Percentiles rank a stretch among this genome's conserved stretches.
phyloP scores from a whole-genome alignment of 2,888 invertebrate genomes.

The Andrena flavipes region DNA sequence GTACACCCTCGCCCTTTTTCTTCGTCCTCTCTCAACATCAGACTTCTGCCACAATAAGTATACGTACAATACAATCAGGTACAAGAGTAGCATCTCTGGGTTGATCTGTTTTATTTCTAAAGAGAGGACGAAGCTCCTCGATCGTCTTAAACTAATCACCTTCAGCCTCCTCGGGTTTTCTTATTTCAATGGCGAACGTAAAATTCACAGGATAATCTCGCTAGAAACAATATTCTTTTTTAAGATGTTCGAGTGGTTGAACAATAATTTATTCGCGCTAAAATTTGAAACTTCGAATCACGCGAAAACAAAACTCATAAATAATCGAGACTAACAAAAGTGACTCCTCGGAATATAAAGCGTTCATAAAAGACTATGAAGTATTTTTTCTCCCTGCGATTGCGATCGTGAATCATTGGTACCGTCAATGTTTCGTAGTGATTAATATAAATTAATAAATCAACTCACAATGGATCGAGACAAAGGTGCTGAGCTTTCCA shows the following conservation, averaged over 20 bases:
- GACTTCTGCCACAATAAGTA: constrained; percentile 71
- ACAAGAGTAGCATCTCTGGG: constrained; percentile 79
- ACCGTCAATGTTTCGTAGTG: constrained; percentile 16
- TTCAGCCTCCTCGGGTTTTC: constrained; percentile 28
- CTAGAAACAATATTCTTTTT: constrained; percentile 14
- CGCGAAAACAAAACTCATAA: not conserved
- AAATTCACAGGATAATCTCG: constrained; percentile 26
- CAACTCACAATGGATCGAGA: constrained; percentile 50
- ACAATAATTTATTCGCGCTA: not conserved
- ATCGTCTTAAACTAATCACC: constrained; percentile 39
- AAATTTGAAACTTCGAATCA: not conserved
- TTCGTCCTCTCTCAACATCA: constrained; percentile 61
- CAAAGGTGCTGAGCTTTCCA: constrained; percentile 34
- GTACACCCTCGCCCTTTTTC: constrained; percentile 40
- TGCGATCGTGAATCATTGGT: constrained; percentile 13
- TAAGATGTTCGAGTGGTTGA: constrained; percentile 21
- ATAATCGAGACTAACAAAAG: constrained; percentile 9
- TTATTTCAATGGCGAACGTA: constrained; percentile 15
- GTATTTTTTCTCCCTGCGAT: not conserved
- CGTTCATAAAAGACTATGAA: constrained; percentile 10
- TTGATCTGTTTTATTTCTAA: constrained; percentile 59
- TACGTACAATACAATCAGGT: constrained; percentile 77
- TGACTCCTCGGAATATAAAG: not conserved
- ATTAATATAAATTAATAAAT: constrained; percentile 49
- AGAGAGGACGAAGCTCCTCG: constrained; percentile 60